A percentile compares a stretch with the other conserved stretches of the same genome.
These are phyloP conservation scores for Amblyopsis hoosieri DNA, from an alignment of 2,797 vertebrate genomes.

Conservation along the genomic window DNA sequence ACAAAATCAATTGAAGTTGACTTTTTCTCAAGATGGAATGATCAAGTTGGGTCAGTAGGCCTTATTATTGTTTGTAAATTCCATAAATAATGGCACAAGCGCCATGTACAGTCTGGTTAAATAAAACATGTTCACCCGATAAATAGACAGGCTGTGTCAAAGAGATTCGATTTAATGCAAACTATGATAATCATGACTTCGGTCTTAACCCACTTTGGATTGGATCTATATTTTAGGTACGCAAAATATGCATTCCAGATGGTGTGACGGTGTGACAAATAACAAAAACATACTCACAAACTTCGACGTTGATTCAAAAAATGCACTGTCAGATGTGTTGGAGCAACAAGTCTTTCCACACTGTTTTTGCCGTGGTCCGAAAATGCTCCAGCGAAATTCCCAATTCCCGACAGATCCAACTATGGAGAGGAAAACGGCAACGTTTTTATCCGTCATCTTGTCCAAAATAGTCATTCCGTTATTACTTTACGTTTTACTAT, in stretches of 20 bases:
- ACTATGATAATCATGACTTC: conserved; percentile 37
- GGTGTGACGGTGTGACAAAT: background rate
- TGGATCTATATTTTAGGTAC: conserved; percentile 18
- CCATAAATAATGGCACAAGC: background rate
- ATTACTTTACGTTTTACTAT: conserved; percentile 40
- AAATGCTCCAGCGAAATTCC: conserved; percentile 89
- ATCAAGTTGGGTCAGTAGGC: background rate
- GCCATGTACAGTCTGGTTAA: background rate
- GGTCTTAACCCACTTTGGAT: conserved; percentile 24
- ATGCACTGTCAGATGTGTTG: conserved; percentile 68
- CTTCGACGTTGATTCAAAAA: conserved; percentile 55
- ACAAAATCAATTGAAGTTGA: conserved; percentile 14
- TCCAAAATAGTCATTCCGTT: conserved; percentile 58
- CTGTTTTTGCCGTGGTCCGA: conserved; percentile 88
- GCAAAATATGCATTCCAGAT: conserved; percentile 46
- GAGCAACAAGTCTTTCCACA: conserved; percentile 90
- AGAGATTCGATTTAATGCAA: conserved; percentile 24
- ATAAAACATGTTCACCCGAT: no score
- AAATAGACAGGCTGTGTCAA: background rate
- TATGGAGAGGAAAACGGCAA: conserved; percentile 83
- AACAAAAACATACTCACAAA: conserved; percentile 72
- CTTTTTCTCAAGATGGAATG: conserved; percentile 8
- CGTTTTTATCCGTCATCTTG: conserved; percentile 89
- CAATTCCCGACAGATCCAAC: conserved; percentile 86
- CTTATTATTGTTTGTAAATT: background rate